Percentiles rank a stretch among this genome's conserved stretches.
Evolutionary conservation across 1,140 invertebrate genomes (phyloP).

Genomic region (Tribolium castaneum): DNA sequence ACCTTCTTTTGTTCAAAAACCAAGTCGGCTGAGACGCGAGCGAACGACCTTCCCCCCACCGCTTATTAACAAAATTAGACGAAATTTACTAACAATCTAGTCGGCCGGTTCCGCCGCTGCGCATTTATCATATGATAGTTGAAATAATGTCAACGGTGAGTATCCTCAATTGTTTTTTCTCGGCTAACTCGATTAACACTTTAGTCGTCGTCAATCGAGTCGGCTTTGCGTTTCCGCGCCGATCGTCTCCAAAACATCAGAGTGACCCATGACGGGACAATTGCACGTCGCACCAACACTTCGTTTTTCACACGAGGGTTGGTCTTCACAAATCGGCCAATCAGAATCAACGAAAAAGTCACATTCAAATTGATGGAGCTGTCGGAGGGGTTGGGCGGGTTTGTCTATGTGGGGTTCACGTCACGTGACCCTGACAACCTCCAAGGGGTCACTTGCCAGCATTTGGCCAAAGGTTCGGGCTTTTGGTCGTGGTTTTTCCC

Average conservation of each 20-base stretch:
- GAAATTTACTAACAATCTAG: neutral
- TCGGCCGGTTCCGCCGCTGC: neutral
- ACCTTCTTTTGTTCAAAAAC: neutral
- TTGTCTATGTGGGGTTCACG: slow-evolving; percentile 8
- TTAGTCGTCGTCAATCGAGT: neutral
- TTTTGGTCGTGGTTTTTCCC: slow-evolving; percentile 21
- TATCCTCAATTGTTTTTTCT: neutral
- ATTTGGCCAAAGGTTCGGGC: neutral
- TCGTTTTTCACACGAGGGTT: neutral
- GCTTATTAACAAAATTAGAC: neutral
- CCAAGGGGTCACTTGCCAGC: neutral
- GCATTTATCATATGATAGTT: neutral
- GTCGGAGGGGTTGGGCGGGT: neutral
- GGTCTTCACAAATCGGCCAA: neutral
- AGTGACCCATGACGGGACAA: neutral
- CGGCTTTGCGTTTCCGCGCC: neutral
- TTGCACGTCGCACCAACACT: neutral
- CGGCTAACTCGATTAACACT: neutral
- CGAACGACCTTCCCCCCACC: neutral
- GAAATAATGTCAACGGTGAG: neutral
- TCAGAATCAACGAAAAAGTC: neutral
- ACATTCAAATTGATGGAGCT: slow-evolving; percentile 1
- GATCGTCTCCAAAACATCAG: neutral
- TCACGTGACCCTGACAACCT: neutral
- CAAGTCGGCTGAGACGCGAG: neutral